phyloP scores from a whole-genome alignment of 2,888 invertebrate species.

The Metellina segmentata region DNA sequence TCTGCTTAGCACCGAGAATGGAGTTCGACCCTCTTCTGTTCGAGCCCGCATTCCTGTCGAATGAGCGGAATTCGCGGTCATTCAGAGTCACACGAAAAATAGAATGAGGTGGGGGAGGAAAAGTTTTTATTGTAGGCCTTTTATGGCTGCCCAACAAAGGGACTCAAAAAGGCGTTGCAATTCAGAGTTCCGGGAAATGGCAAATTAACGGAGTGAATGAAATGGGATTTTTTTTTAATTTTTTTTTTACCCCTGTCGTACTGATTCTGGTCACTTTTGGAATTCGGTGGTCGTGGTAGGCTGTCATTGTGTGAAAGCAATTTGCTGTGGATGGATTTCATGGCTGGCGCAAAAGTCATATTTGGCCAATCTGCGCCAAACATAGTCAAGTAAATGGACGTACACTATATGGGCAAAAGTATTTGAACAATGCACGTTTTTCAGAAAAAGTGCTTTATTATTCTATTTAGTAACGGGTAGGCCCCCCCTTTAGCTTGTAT shows the following conservation, averaged over 20 bases:
- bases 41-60: slow-evolving; percentile 21
- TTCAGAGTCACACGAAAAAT: not conserved
- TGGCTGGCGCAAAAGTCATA: too few relatives aligned
- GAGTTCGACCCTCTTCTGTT: not conserved
- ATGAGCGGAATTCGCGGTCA: not conserved
- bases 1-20: slow-evolving; percentile 21
- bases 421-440: too few relatives aligned
- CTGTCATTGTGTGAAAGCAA: too few relatives aligned
- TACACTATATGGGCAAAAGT: too few relatives aligned
- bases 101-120: not conserved
- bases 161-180: slow-evolving; percentile 23
- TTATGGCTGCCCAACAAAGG: not conserved
- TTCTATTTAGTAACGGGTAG: too few relatives aligned
- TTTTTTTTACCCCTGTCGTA: not conserved
- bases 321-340: too few relatives aligned
- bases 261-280: too few relatives aligned
- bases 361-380: too few relatives aligned
- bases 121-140: not conserved
- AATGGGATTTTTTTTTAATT: not conserved
- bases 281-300: too few relatives aligned
- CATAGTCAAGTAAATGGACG: too few relatives aligned
- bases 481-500: too few relatives aligned
- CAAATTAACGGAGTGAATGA: slow-evolving; percentile 46
- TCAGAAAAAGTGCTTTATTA: too few relatives aligned
- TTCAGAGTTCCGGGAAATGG: slow-evolving; percentile 42